These are phyloP conservation scores for Tympanuchus pallidicinctus DNA, from an alignment of 2,113 vertebrate genomes.

Conservation along the genomic window DNA sequence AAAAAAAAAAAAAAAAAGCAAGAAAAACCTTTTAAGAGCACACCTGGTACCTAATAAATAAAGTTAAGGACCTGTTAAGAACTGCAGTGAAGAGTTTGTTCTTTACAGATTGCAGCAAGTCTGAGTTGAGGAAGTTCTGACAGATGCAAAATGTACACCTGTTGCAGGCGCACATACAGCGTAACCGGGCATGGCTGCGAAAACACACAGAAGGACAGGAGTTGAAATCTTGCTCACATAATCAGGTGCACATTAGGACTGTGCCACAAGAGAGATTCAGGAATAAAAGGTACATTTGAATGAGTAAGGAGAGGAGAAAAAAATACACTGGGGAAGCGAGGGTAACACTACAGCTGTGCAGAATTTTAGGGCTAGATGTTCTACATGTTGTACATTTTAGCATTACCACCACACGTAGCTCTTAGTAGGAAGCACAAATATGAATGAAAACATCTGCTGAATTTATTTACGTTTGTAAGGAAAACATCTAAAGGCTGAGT, in stretches of 20 bases:
- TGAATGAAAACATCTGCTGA: background rate
- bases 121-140: slow-evolving; percentile 98
- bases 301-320: slow-evolving; percentile 68
- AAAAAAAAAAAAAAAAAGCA: background rate
- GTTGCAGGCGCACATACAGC: slow-evolving; percentile 98
- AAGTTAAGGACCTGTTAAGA: slow-evolving; percentile 94
- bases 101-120: slow-evolving; percentile 97
- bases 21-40: slow-evolving; percentile 71
- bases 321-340: slow-evolving; percentile 68
- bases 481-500: slow-evolving; percentile 31
- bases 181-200: slow-evolving; percentile 95
- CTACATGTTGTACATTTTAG: background rate
- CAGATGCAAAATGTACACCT: slow-evolving; percentile 99
- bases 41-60: slow-evolving; percentile 85
- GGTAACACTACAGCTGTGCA: slow-evolving; percentile 82
- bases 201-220: slow-evolving; percentile 89
- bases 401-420: background rate
- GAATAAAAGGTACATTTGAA: slow-evolving; percentile 79
- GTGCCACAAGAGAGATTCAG: slow-evolving; percentile 78
- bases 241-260: slow-evolving; percentile 71
- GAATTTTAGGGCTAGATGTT: slow-evolving; percentile 53
- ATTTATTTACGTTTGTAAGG: background rate
- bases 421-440: slow-evolving; percentile 26
- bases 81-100: slow-evolving; percentile 95
- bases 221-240: slow-evolving; percentile 79